Evolutionary conservation across 37 sponge, comb jelly and placozoan genomes (phyloP).

Genomic region (Corticium candelabrum): DNA sequence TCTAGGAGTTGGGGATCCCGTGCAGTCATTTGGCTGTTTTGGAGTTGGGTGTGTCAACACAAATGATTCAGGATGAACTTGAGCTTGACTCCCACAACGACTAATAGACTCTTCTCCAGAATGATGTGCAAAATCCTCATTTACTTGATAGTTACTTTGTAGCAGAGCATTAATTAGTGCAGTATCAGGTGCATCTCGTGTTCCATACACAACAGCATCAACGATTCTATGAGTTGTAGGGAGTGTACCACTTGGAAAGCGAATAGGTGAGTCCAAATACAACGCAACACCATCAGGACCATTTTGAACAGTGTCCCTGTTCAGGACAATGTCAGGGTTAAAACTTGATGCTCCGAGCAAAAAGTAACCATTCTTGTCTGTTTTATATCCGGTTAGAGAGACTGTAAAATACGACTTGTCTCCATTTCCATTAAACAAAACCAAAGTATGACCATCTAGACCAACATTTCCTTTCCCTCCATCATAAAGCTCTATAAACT

Average conservation of each 20-base stretch:
- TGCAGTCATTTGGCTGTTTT: neutral
- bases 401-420: neutral
- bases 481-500: slow-evolving; percentile 5
- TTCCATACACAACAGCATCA: slow-evolving; percentile 1
- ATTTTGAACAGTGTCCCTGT: neutral
- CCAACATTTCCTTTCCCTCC: neutral
- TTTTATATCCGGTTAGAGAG: neutral
- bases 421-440: slow-evolving; percentile 1
- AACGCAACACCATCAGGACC: slow-evolving; percentile 6
- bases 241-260: neutral
- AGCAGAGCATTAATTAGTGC: neutral
- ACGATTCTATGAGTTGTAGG: neutral
- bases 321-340: neutral
- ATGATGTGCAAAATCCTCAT: neutral
- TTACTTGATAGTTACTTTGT: neutral
- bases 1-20: neutral
- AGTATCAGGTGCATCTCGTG: neutral
- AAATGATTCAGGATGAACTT: neutral
- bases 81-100: neutral
- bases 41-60: neutral
- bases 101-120: neutral
- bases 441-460: neutral
- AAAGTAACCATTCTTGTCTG: neutral
- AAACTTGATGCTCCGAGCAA: neutral
- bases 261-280: neutral